Evolutionary conservation across 1,140 invertebrate genomes (phyloP), one percentile per base, ranked within the genome.

Genomic region (Drosophila auraria): DNA sequence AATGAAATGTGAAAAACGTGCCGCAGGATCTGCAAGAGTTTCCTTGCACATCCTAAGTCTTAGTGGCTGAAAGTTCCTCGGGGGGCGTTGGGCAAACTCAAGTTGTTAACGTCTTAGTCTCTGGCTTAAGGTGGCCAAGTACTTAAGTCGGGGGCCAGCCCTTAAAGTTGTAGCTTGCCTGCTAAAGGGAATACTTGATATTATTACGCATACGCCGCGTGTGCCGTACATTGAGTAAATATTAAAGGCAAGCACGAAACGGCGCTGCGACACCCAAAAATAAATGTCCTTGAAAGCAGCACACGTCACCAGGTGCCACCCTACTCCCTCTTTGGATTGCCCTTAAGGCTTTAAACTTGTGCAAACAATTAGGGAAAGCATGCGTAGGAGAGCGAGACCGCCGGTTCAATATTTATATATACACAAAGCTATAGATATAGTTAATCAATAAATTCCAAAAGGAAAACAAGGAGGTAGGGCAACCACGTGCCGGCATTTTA

Each of bases 1-100:
- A 84, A 78, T 82, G 72, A 83, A 87, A 87, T 84, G 84, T 82
- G 84, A 66, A 89, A 89, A 89, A 84, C 81, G 84, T 89, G 84
- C 74, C 45, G 57, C 65, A 40, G 57, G 25, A 68, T 14, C 36
- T 42, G 17, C 47, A 66, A 60, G 73, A 64, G 51, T 58, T 83
- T 45, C 25, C 40, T 23, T 44, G 36, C 49, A 44, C 25, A 69
- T 40, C 64, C 64, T 54, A 8, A 25, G 69, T 15, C 66, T 72
- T 50, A 27, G 54, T 27, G 66, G 68, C 44, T 15, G 25, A 25
- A 66, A 57, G 50, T 56, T 71, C 11, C 64, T 47, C 7, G 25
- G 12, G 12, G 38, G 64, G 45, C 33, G 47, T 66, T 12, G 33
- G 53, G 27, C 23, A 70, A 57, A 70, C 54, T 59, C 38, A 60